A percentile compares a stretch with the other conserved stretches of the same genome.
These are phyloP conservation scores for Poecilia wingei DNA, from an alignment of 2,797 vertebrate genomes.

Conservation along the genomic window DNA sequence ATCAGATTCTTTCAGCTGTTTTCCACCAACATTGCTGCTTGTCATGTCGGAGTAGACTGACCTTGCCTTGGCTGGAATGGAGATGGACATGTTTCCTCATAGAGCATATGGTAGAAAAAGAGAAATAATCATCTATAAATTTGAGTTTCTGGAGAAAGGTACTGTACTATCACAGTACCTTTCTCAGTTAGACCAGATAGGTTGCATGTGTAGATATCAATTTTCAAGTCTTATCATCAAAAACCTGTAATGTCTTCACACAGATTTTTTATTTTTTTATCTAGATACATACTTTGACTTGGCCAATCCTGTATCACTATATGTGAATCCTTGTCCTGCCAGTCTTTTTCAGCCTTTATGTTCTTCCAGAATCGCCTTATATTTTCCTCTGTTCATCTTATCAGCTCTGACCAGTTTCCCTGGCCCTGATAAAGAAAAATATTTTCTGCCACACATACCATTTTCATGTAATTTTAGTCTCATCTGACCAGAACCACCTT, in stretches of 20 bases:
- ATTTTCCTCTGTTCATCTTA: not conserved
- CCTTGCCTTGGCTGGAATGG: conserved; percentile 52
- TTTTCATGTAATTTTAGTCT: not conserved
- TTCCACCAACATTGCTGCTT: conserved; percentile 32
- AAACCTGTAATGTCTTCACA: not conserved
- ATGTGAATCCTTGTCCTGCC: not conserved
- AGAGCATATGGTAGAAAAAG: conserved; percentile 43
- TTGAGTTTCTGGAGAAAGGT: conserved; percentile 19
- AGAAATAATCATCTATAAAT: conserved; percentile 38
- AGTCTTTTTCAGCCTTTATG: not conserved
- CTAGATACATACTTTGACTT: not conserved
- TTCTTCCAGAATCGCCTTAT: not conserved
- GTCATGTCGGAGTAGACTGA: conserved; percentile 46
- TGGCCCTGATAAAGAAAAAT: not conserved
- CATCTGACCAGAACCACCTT: not conserved
- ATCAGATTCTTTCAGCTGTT: conserved; percentile 69
- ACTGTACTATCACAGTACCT: not conserved
- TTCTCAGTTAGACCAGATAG: not conserved
- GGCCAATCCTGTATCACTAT: not conserved
- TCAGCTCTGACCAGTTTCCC: not conserved
- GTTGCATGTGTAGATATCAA: not conserved
- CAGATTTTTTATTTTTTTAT: too few relatives aligned
- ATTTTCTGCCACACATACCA: not conserved
- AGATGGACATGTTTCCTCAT: conserved; percentile 46
- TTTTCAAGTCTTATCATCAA: not conserved